Evolutionary conservation across 2,888 invertebrate species (phyloP), one percentile per base, ranked within the genome.

Genomic region (Euzetes globulus): DNA sequence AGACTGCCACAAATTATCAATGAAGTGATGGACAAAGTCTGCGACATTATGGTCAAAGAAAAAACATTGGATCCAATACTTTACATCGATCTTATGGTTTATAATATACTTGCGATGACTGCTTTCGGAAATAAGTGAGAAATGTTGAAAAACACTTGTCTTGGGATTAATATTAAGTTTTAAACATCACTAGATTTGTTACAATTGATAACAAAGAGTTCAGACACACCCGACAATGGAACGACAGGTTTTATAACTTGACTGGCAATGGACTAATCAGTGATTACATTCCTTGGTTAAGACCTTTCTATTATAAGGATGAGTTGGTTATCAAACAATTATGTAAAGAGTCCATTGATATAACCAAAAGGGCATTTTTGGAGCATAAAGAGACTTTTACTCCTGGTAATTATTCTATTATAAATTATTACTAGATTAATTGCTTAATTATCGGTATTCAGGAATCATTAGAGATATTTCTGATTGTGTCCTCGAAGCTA

Each of bases 381-480:
- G 60, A 60, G 17, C 60, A 60, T 13, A 60, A 27, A 13, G 27
- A 60, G 17, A 60, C 27, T 6, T 60, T 60, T 60, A 60, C 27
- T 27, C 60, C 60, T 15, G 60, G 60, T 60, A 22, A 17, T 3
- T 1, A 60, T 27, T n/a, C n/a, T n/a, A n/a, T 58, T 11, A 60
- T 9, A 27, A 6, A 17, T 11, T 33, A 9, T 33, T 33, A 33
- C n/a, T n/a, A n/a, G n/a, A n/a, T n/a, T n/a, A n/a, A 33, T 6
- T 33, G 4, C 5, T 6, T 33, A 6, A 33, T 33, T 4, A 83
- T 92, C n/a, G n/a, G n/a, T n/a, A n/a, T 88, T 82, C 89, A 90
- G 84, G 92, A 91, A 84, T 93, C 93, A 75, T 92, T 92, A 77
- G 89, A 89, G 65, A 73, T 17, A 27, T 50, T n/a, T 19, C 50